Conservation (phyloP, 2,888 invertebrate species). For the Agriopis leucophaearia region DNA sequence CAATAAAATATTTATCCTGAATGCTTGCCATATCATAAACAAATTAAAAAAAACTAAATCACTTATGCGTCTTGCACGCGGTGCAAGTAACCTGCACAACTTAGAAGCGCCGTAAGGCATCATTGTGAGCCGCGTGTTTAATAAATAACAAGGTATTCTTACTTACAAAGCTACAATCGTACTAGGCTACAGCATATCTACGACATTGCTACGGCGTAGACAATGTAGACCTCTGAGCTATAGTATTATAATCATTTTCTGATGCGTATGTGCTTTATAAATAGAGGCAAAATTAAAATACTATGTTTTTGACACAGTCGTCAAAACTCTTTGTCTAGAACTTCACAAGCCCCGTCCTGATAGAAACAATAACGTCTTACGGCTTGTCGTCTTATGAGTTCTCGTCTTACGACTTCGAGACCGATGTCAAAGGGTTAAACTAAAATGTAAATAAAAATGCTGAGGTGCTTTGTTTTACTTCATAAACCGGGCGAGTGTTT, state of each 20-base stretch:
- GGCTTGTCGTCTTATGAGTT: no score
- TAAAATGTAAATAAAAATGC: background rate
- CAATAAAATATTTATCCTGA: no score
- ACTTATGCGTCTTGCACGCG: no score
- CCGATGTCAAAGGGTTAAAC: background rate
- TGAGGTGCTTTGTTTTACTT: background rate
- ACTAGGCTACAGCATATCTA: slow-evolving; percentile 18
- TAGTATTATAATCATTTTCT: background rate
- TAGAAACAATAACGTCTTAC: no score
- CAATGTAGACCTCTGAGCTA: background rate
- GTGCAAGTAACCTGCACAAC: no score
- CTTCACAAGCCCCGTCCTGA: no score
- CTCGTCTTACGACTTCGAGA: no score
- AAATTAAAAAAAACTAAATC: no score
- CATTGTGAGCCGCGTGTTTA: background rate
- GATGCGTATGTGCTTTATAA: background rate
- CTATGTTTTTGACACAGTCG: no score
- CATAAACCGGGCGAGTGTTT: slow-evolving; percentile 5
- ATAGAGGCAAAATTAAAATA: no score
- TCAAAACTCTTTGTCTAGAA: no score
- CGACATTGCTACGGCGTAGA: slow-evolving; percentile 32
- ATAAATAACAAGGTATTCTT: background rate
- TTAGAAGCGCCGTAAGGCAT: background rate
- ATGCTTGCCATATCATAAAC: no score
- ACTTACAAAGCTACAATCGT: background rate